Evolutionary conservation across 2,888 invertebrate species (phyloP), one percentile per base, ranked within the genome.

Genomic region (Drosophila differens): DNA sequence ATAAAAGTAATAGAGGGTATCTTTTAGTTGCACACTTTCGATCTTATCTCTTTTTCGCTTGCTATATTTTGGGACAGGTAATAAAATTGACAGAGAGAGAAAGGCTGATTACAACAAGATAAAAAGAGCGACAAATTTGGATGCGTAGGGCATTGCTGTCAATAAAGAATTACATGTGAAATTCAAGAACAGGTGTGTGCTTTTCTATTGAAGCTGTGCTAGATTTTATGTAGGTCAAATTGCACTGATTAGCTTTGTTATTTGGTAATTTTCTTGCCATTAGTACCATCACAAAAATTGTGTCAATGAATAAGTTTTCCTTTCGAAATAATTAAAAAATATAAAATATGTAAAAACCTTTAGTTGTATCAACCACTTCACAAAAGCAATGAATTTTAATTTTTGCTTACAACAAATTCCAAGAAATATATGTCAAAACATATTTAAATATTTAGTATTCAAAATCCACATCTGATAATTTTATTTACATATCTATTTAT

Each of bases 61-160:
- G 47, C 47, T 60, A 67, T 69, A 28, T 61, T 78, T 79, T 76
- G 51, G 64, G 57, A 65, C 57, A 73, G 62, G 58, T 73, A 83
- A 85, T 78, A 80, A 80, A 76, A 64, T 39, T 54, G 51, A 47
- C 44, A 28, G 55, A 12, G 39, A 25, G 44, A 51, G 63, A 37
- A 47, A 35, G 49, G 57, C 39, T 41, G 52, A 32, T 37, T 22
- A 44, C 49, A 33, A n/a, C 30, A 14, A 44, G 9, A n/a, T 32
- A 51, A 65, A 25, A 54, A 44, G 33, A 52, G 9, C 55, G 22
- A 22, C 41, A 39, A 28, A 72, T 88, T 71, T 41, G n/a, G 69
- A 83, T 81, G 78, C 76, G 57, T 54, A 25, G 61, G 59, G 79
- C 64, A 58, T 81, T 52, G 62, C 37, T 59, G 76, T 73, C 74